phyloP scores from a whole-genome alignment of 2,888 invertebrate species.

The Rhimphoctona megacephalus region DNA sequence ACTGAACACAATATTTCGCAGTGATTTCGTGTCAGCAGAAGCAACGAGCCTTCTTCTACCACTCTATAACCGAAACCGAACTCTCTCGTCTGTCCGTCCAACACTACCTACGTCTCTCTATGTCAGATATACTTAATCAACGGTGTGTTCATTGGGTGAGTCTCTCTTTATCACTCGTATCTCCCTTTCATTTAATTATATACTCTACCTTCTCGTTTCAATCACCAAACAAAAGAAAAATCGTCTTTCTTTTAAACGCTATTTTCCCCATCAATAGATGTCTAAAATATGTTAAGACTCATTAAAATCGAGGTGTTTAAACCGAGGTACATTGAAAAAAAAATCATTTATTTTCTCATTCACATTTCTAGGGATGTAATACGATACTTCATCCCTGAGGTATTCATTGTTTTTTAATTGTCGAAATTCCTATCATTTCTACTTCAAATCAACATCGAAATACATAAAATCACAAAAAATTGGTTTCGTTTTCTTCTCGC shows the following conservation, averaged over 20 bases:
- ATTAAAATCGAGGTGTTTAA: not conserved
- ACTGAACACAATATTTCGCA: conserved; percentile 74
- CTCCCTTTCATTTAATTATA: not conserved
- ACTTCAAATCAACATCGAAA: not conserved
- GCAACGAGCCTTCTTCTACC: conserved; percentile 64
- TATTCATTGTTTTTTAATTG: not conserved
- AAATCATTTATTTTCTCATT: not conserved
- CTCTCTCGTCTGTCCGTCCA: conserved; percentile 49
- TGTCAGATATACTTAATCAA: conserved; percentile 49
- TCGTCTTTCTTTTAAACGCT: not conserved
- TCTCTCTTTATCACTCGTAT: conserved; percentile 34
- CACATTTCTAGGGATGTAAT: not conserved
- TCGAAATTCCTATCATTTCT: not conserved
- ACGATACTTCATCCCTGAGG: not conserved
- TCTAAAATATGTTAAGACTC: not conserved
- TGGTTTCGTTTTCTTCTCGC: not conserved
- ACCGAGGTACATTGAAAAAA: not conserved
- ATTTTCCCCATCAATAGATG: not conserved
- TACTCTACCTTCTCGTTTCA: not conserved
- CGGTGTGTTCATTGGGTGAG: conserved; percentile 71
- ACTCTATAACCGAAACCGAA: conserved; percentile 56
- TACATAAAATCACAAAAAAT: not conserved
- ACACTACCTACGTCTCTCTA: conserved; percentile 34
- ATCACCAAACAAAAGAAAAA: not conserved
- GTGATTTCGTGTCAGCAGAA: conserved; percentile 77